Base-by-base conservation (phyloP, 1,140 invertebrate genomes). In the Diabrotica virgifera region DNA sequence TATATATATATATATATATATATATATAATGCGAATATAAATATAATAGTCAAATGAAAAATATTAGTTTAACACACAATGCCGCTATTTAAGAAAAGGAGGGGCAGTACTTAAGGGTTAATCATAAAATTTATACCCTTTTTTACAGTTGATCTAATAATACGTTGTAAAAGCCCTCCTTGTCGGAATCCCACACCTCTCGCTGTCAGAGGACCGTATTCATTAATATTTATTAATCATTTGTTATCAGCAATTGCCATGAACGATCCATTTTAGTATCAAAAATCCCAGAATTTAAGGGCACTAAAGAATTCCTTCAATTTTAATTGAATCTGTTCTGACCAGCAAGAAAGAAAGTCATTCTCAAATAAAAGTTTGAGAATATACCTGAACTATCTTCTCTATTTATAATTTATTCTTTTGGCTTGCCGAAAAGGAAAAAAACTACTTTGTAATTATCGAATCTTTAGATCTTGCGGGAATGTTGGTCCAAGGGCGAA, bases 381-480 rank as follows among this genome's bases (percentile, higher is more conserved):
- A 46, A 10, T 46, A 46, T 46, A 46, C 40, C 40, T 46, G 40
- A 46, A 46, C 8, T 46, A 46, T 46, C 24, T 24, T 46, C 24
- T 24, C 24, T 24, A 24, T 24, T 24, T 46, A 46, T 46, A 46
- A 46, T 46, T 46, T 46, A 46, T 46, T 46, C 40, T 46, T 46
- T 46, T 46, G 40, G 40, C n/a, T n/a, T 5, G 40, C 40, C 40
- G 40, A 46, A 46, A 46, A n/a, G 40, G 40, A 46, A 46, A 46
- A 46, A 46, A 46, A 46, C n/a, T 46, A 46, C 40, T 46, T 46
- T 46, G 40, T 46, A 46, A 46, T 46, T 46, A 46, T 46, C 40
- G 40, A 46, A 46, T 10, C 8, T 8, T 46, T 46, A 8, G 40
- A 46, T 46, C 40, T 46, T 46, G 40, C 5, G 40, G 40, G n/a